A percentile compares a stretch with the other conserved stretches of the same genome.
Evolutionary conservation across 2,113 vertebrate genomes (phyloP).

Genomic region (Notarius lentiginosus): DNA sequence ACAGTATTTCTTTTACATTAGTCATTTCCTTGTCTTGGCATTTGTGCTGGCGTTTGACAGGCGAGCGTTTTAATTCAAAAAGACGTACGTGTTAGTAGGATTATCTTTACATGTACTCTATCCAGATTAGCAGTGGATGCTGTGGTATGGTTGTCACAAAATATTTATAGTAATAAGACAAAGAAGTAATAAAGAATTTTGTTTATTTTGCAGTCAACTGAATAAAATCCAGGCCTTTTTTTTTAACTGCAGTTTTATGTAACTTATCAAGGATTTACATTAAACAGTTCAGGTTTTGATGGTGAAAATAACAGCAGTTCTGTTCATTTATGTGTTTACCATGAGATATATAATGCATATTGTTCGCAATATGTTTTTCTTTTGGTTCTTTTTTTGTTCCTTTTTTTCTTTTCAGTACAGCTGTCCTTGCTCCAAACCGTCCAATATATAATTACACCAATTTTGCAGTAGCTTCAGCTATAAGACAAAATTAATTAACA

Average conservation of each 20-base stretch:
- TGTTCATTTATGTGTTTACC: background rate
- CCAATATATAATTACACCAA: slow-evolving; percentile 14
- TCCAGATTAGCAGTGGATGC: slow-evolving; percentile 65
- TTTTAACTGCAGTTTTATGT: background rate
- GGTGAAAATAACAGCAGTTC: background rate
- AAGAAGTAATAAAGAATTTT: slow-evolving; percentile 53
- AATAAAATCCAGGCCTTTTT: slow-evolving; percentile 25
- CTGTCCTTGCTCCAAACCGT: slow-evolving; percentile 30
- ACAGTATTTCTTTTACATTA: slow-evolving; percentile 48
- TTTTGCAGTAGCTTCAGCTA: slow-evolving; percentile 61
- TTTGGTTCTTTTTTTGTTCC: background rate
- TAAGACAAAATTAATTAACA: slow-evolving; percentile 74
- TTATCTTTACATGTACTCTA: slow-evolving; percentile 66
- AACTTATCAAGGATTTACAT: background rate
- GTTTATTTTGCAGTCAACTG: slow-evolving; percentile 26
- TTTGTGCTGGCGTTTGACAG: slow-evolving; percentile 56
- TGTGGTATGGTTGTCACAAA: slow-evolving; percentile 65
- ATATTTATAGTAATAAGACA: slow-evolving; percentile 56
- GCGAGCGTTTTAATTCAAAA: slow-evolving; percentile 65
- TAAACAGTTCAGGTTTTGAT: background rate
- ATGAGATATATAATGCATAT: background rate
- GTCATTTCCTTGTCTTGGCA: slow-evolving; percentile 60
- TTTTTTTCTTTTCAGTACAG: background rate
- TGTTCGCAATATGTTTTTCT: background rate
- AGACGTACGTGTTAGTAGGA: slow-evolving; percentile 67